Evolutionary conservation across 1,140 invertebrate genomes (phyloP).

Genomic region (Drosophila jambulina): DNA sequence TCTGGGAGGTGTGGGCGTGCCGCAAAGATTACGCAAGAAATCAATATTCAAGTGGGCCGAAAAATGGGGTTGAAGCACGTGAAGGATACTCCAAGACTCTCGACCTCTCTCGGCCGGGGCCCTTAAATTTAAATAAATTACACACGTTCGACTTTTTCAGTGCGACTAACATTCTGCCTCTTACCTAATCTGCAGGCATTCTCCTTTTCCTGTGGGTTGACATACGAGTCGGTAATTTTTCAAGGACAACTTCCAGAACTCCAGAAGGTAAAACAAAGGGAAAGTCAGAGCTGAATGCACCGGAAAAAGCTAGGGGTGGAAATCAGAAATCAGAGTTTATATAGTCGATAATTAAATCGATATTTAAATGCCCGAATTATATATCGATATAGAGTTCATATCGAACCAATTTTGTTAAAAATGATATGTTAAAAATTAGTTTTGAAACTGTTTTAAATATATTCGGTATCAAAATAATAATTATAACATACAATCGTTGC

Average conservation of each 20-base stretch:
- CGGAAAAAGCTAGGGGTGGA: background rate
- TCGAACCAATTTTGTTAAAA: too few species aligned
- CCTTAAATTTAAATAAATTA: slow-evolving; percentile 82
- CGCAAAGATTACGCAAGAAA: slow-evolving; percentile 81
- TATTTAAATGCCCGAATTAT: too few species aligned
- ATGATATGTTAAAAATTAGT: too few species aligned
- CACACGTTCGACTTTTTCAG: slow-evolving; percentile 76
- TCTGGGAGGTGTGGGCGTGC: slow-evolving; percentile 59
- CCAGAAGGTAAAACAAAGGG: slow-evolving; percentile 57
- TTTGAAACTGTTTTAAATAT: too few species aligned
- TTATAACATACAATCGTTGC: too few species aligned
- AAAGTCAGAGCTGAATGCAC: slow-evolving; percentile 3
- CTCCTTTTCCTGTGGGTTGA: slow-evolving; percentile 44
- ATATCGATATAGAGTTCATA: too few species aligned
- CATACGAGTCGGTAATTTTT: slow-evolving; percentile 79
- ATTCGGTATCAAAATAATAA: too few species aligned
- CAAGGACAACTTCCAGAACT: slow-evolving; percentile 73
- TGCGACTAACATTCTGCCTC: slow-evolving; percentile 34
- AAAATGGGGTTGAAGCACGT: slow-evolving; percentile 56
- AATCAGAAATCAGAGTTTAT: too few species aligned
- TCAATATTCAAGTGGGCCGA: slow-evolving; percentile 75
- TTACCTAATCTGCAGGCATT: slow-evolving; percentile 19
- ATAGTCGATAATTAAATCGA: too few species aligned
- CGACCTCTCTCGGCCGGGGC: slow-evolving; percentile 29
- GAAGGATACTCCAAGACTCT: slow-evolving; percentile 39